Conservation (phyloP, 2,113 vertebrate genomes). For the human (Homo sapiens) region DNA sequence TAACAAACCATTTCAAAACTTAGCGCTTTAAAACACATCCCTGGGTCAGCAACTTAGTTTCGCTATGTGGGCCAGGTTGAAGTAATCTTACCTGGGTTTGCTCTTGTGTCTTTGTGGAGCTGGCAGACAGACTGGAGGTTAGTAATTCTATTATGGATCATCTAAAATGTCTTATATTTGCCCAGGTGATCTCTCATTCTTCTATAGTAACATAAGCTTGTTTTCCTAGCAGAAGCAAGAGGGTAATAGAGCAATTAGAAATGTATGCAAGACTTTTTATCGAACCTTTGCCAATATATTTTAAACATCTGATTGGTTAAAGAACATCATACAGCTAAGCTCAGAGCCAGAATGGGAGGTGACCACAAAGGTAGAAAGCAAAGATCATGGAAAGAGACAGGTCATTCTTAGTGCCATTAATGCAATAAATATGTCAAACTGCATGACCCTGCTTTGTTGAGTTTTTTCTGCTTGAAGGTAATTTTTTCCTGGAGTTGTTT, state of each 20-base stretch:
- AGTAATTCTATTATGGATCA: not conserved
- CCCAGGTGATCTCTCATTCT: not conserved
- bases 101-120: not conserved
- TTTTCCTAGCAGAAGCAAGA: not conserved
- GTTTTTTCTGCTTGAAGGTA: not conserved
- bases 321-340: not conserved
- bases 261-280: not conserved
- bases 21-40: not conserved
- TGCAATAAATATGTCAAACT: not conserved
- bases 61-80: not conserved
- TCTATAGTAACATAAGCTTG: not conserved
- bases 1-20: not conserved
- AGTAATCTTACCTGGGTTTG: not conserved
- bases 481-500: not conserved
- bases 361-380: not conserved
- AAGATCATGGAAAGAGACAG: not conserved
- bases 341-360: not conserved
- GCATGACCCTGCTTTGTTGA: not conserved
- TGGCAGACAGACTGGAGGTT: not conserved
- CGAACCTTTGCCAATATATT: not conserved
- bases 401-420: not conserved
- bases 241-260: not conserved
- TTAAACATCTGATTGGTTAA: not conserved
- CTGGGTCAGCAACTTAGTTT: not conserved
- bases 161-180: not conserved